Base-by-base conservation (phyloP, 2,888 invertebrate species). In the Empis stercorea region DNA sequence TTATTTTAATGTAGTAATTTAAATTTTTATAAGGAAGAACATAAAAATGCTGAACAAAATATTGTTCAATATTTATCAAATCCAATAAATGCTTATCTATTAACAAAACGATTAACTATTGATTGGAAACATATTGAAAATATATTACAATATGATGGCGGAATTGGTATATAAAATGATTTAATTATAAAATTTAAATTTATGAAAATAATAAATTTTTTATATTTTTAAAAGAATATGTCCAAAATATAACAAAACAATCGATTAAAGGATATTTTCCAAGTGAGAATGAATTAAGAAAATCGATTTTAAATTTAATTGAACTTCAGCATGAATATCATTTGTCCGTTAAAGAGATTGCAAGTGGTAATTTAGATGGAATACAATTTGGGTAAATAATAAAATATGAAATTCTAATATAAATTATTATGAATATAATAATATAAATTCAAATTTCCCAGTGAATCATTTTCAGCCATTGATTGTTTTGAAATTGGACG, bases 61-160 rank as follows among this genome's bases (percentile, higher is more conserved):
- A 81, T 86, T 40, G 80, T 85, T 44, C 78, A 79, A 55, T 92
- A 91, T 61, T 73, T 93, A 52, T 81, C 87, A 13, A 93, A 96
- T 71, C 96, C 96, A 3, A 88, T 96, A 54, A 95, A 94, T 66
- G 94, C 95, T 7, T 96, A 92, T 70, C 76, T 94, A 27, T 73
- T 96, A 45, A 92, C 96, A 48, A 96, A 96, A 72, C 78, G 93
- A 57, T 76, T 96, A 59, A 94, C 95, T 9, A 80, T 86, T 4
- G 95, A 96, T 70, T 88, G 95, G 85, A 84, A 85, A 59, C 76
- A 81, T 53, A 81, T 88, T 46, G 87, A 88, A 68, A 74, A 79
- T 55, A 73, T 84, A 50, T 87, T 93, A 69, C 66, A 70, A 34
- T 34, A 34, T 34, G 34, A 34, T n/a, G 13, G 13, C 13, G 34